Percentiles rank a stretch among this genome's conserved stretches.
Conservation (phyloP, 2,113 vertebrate genomes). For the Jaculus jaculus region DNA sequence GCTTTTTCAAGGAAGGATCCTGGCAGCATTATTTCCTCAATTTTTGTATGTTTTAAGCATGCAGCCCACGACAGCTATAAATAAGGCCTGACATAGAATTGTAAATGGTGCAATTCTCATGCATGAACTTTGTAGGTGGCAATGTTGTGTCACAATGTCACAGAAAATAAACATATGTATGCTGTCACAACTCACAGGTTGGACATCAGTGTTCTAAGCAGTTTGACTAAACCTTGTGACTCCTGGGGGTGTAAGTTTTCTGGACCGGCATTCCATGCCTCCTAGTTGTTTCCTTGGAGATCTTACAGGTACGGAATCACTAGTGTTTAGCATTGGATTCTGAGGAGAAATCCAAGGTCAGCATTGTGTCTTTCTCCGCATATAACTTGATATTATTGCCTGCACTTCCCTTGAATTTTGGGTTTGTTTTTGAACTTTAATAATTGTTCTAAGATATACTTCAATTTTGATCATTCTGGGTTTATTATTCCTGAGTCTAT, state of each 20-base stretch:
- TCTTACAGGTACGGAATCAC: neutral
- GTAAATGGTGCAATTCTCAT: no score
- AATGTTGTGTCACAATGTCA: no score
- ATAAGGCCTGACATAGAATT: no score
- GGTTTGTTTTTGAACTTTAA: constrained; percentile 23
- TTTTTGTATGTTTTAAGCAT: constrained; percentile 13
- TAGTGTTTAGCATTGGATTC: neutral
- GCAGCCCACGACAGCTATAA: no score
- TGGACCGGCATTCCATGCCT: constrained; percentile 7
- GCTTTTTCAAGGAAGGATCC: neutral
- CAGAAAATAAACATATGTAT: no score
- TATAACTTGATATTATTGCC: neutral
- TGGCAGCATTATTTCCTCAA: neutral
- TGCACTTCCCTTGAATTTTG: neutral
- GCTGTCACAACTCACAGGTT: no score
- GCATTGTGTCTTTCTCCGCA: neutral
- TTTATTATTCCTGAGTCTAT: constrained; percentile 11
- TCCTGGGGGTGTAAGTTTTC: neutral
- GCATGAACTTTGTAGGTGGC: no score
- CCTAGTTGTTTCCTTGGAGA: constrained; percentile 37
- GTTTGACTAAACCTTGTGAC: neutral
- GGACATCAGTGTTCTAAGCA: neutral
- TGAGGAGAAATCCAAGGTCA: neutral
- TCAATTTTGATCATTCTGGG: constrained; percentile 27
- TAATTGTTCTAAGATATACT: neutral